phyloP scores from a whole-genome alignment of 2,888 invertebrate species.

The Nesidiocoris tenuis region DNA sequence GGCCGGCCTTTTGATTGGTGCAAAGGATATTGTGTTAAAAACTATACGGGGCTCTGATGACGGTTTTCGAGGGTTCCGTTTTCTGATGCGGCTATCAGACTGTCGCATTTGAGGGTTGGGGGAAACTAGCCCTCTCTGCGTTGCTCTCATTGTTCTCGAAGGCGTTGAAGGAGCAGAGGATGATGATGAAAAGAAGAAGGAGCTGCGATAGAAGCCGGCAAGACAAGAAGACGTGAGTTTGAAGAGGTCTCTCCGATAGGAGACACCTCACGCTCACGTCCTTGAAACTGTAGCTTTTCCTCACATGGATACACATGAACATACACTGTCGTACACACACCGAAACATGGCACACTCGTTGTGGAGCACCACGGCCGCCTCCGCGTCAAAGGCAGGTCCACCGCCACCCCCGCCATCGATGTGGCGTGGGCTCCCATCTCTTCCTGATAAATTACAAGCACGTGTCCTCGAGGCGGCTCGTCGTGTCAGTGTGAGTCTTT shows the following conservation, averaged over 20 bases:
- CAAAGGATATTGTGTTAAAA: no score
- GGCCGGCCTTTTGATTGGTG: no score
- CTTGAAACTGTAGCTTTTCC: not conserved
- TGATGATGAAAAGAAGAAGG: not conserved
- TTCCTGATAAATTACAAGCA: conserved; percentile 33
- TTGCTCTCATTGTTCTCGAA: not conserved
- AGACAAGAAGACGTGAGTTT: not conserved
- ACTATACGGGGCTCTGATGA: no score
- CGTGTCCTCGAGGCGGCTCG: conserved; percentile 26
- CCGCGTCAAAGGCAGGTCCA: not conserved
- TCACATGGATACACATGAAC: not conserved
- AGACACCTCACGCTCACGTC: not conserved
- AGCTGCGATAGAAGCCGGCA: conserved; percentile 7
- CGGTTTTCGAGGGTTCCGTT: no score
- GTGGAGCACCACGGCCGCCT: not conserved
- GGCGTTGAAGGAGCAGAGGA: not conserved
- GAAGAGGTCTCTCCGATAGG: not conserved
- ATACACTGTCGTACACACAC: no score
- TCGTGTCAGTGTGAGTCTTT: not conserved
- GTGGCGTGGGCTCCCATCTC: not conserved
- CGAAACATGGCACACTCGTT: no score
- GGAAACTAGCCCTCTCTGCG: not conserved
- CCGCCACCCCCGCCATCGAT: not conserved
- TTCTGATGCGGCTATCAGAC: not conserved
- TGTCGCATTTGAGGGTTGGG: not conserved